A percentile compares a stretch with the other conserved stretches of the same genome.
Conservation (phyloP, 2,797 vertebrate genomes). For the Mareca penelope region DNA sequence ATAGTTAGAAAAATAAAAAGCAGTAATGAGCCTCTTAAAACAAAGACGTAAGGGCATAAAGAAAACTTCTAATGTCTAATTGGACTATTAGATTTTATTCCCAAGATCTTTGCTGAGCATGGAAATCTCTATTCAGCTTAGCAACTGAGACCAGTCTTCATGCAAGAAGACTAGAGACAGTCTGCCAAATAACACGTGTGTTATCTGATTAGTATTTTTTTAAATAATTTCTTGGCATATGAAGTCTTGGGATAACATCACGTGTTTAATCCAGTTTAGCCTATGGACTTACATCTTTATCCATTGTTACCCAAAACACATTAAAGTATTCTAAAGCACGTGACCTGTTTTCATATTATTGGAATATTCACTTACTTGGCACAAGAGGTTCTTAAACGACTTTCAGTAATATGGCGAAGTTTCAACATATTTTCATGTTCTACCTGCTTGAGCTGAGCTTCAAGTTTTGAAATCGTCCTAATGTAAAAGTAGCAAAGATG, state of each 20-base stretch:
- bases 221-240: not conserved
- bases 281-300: not conserved
- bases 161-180: not conserved
- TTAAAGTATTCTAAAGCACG: not conserved
- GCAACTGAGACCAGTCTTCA: not conserved
- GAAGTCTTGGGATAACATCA: not conserved
- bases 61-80: not conserved
- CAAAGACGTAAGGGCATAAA: not conserved
- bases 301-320: not conserved
- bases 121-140: not conserved
- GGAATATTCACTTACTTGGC: conserved; percentile 79
- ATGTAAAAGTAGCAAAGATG: conserved; percentile 31
- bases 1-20: not conserved
- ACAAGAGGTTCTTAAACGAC: conserved; percentile 76
- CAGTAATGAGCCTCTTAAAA: not conserved
- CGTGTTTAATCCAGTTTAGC: not conserved
- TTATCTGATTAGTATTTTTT: not conserved
- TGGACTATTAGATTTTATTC: not conserved
- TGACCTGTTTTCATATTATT: not conserved
- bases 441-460: conserved; percentile 94
- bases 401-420: conserved; percentile 76
- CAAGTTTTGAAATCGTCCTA: conserved; percentile 90
- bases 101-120: not conserved
- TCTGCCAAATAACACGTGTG: not conserved
- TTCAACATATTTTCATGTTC: conserved; percentile 89